Evolutionary conservation across 2,797 vertebrate genomes (phyloP).

Genomic region (Sebastes hubbsi): DNA sequence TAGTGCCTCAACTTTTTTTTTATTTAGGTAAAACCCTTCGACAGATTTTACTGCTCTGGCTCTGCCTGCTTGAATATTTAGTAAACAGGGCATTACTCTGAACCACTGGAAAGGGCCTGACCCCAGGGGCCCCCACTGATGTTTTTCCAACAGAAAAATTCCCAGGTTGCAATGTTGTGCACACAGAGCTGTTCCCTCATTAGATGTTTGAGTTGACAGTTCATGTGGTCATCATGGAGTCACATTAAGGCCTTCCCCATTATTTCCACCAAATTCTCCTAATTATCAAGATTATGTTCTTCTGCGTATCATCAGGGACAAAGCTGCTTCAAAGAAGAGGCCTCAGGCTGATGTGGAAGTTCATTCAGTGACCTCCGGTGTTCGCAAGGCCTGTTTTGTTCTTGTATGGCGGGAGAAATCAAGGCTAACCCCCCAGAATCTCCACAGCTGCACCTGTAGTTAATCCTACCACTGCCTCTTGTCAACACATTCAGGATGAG

Average conservation of each 20-base stretch:
- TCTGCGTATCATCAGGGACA: constrained; percentile 4
- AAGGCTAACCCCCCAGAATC: constrained; percentile 15
- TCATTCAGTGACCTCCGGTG: constrained; percentile 34
- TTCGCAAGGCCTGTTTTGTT: constrained; percentile 31
- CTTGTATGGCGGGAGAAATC: constrained; percentile 24
- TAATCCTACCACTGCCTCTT: constrained; percentile 48
- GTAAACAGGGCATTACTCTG: constrained; percentile 53
- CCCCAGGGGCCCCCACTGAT: constrained; percentile 11
- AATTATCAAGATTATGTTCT: constrained; percentile 67
- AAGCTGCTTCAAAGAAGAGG: constrained; percentile 39
- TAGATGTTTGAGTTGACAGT: constrained; percentile 70
- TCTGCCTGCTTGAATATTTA: constrained; percentile 44
- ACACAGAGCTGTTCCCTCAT: constrained; percentile 61
- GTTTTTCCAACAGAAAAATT: constrained; percentile 50
- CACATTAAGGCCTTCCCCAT: constrained; percentile 16
- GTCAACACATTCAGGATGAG: constrained; percentile 38
- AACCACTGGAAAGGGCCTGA: constrained; percentile 40
- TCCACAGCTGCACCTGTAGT: constrained; percentile 54
- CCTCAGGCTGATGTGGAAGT: constrained; percentile 26
- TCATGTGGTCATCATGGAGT: constrained; percentile 51
- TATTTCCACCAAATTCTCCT: constrained; percentile 55
- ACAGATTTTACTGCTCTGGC: neutral
- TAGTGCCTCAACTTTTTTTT: neutral
- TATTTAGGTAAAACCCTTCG: neutral
- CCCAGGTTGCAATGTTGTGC: constrained; percentile 49